Evolutionary conservation across 2,113 vertebrate species (phyloP), one percentile per base, ranked within the genome.

Genomic region (Triplophysa rosa): DNA sequence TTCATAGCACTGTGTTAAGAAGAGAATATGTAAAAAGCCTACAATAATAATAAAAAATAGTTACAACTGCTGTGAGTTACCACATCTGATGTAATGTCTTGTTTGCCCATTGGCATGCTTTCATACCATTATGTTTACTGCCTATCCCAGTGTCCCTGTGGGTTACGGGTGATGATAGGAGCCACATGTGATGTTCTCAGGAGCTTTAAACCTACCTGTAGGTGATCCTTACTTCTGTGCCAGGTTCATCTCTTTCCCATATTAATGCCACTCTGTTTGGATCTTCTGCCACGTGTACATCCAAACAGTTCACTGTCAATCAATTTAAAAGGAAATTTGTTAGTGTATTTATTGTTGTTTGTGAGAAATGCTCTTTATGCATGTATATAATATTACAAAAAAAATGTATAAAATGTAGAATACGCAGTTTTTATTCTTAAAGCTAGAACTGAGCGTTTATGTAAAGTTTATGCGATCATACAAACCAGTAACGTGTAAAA

Each of bases 241-340:
- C 96, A 5, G 91, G 94, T 61, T 99, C 96, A 77, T 99, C 97
- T 80, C 90, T 94, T 90, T 99, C 97, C 97, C 97, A 99, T 65
- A 99, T 95, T 86, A 99, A 91, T 71, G 97, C 97, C 29, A 97
- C 85, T 80, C 89, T 94, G 82, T 98, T 85, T 0, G 97, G 96
- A 84, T 90, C 90, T 64, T 89, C 93, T 79, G 88, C 91, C 0
- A 93, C 95, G 0, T 98, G 96, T 4, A 91, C 94, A 86, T 99
- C 97, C 92, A 99, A 89, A 87, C 97, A 99, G 85, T 97, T 98
- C 42, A 96, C 97, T 99, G 88, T 29, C 82, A 82, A 84, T 4
- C 17, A 23, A 83, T 19, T 63, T 5, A 21, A 77, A 12, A 77
- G 17, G 56, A 24, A 17, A 26, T 24, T 6, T 2, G 19, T 8